Base-by-base conservation (phyloP, 30 jellyfish, hydroid and myxozoan genomes). In the Rhopilema esculentum region DNA sequence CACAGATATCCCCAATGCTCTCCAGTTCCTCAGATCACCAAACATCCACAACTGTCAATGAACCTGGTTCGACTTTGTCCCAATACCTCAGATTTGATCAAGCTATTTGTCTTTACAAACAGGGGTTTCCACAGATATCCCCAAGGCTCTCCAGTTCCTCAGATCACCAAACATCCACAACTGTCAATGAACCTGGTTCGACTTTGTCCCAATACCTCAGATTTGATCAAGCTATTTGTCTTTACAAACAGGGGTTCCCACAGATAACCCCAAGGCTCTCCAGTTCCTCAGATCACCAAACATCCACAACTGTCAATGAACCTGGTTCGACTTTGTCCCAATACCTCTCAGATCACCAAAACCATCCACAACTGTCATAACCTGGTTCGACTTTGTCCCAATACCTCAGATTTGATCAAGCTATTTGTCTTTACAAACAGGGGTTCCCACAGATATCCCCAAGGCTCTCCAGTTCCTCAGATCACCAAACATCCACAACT, bases 291-390 rank as follows among this genome's bases (percentile, higher is more conserved):
- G 94, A 85, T 18, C 17, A 30, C 16, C 72, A 40, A 18, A 1
- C 86, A n/a, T 15, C 73, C 20, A 31, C 80, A 6, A 57, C 24
- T 23, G 70, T 26, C 18, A 51, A 16, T 16, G 94, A 85, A 27
- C 28, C 88, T 2, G 88, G 94, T 7, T 85, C 94, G 23, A 88
- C 73, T 1, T 30, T 85, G 31, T 85, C n/a, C n/a, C 94, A 0
- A 53, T 88, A 17, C 22, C 73, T 69, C 76, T 85, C 66, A 18
- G 93, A 84, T 16, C 9, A 29, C 20, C 68, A 31, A 16, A 4
- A n/a, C n/a, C 85, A 20, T 18, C 69, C 16, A 27, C 77, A 4
- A 70, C 17, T 29, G 66, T 33, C 21, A 49, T 87, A 84, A 33
- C 28, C 87, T 12, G 87, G 93, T 17, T 84, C 93, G 16, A 87